Evolutionary conservation across 2,797 vertebrate species (phyloP).

Genomic region (Botia kubotai): DNA sequence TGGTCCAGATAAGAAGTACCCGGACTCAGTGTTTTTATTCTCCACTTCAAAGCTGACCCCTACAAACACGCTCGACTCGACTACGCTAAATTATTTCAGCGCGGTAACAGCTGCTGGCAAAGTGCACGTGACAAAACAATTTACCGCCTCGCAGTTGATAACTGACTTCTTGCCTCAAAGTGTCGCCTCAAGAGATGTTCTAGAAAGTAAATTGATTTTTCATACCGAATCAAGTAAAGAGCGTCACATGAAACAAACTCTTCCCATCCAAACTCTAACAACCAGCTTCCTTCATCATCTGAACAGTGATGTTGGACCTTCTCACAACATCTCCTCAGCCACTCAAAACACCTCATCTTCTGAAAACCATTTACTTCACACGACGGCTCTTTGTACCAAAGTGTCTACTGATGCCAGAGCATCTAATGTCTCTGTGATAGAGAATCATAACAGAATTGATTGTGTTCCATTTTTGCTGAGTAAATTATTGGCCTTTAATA

Average conservation of each 20-base stretch:
- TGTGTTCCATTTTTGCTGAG: conserved; percentile 23
- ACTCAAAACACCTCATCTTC: conserved; percentile 18
- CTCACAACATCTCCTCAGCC: conserved; percentile 13
- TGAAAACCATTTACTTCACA: conserved; percentile 11
- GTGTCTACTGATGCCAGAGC: conserved; percentile 16
- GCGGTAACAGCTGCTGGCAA: conserved; percentile 20
- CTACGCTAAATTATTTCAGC: conserved; percentile 11
- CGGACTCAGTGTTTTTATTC: conserved; percentile 23
- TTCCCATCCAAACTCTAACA: conserved; percentile 20
- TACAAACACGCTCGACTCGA: conserved; percentile 3
- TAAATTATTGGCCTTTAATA: conserved; percentile 21
- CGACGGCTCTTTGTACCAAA: conserved; percentile 1
- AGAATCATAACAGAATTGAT: conserved; percentile 15
- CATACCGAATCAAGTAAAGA: conserved; percentile 18
- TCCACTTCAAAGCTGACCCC: conserved; percentile 27
- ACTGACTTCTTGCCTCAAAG: conserved; percentile 17
- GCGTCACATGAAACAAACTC: conserved; percentile 33
- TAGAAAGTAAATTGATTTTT: conserved; percentile 40
- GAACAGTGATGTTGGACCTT: conserved; percentile 29
- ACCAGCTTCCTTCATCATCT: conserved; percentile 12
- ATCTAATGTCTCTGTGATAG: conserved; percentile 6
- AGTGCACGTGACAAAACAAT: conserved; percentile 41
- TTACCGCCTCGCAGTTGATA: conserved; percentile 7
- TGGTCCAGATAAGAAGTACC: neutral
- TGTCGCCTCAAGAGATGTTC: conserved; percentile 28